phyloP scores from a whole-genome alignment of 2,113 vertebrate species.

The Pseudopipra pipra region DNA sequence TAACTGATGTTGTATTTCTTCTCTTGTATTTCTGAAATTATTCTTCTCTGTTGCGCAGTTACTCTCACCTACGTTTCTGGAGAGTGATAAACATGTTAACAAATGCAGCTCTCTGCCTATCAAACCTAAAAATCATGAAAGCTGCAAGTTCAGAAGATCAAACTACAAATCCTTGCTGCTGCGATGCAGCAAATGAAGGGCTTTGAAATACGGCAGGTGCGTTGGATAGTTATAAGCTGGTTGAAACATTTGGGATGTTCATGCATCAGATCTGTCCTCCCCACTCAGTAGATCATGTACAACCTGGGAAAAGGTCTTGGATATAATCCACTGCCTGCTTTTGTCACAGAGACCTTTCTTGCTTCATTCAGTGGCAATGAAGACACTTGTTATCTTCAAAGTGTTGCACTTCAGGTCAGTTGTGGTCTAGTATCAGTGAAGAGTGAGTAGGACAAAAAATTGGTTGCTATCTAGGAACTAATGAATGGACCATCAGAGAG shows the following conservation, averaged over 20 bases:
- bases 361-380: accelerated
- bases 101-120: background rate
- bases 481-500: background rate
- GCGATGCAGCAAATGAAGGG: background rate
- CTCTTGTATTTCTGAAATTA: background rate
- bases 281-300: background rate
- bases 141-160: background rate
- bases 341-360: background rate
- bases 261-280: background rate
- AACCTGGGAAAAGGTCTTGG: background rate
- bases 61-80: background rate
- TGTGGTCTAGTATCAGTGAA: background rate
- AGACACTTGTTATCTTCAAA: background rate
- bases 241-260: background rate
- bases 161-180: background rate
- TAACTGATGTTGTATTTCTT: background rate
- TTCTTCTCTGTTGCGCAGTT: background rate
- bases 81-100: background rate
- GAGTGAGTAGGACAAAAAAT: background rate
- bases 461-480: background rate
- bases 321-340: background rate
- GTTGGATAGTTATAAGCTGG: background rate
- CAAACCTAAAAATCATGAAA: background rate
- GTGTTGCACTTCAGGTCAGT: background rate
- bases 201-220: background rate